Evolutionary conservation across 1,140 invertebrate genomes (phyloP), one percentile per base, ranked within the genome.

Genomic region (Lutraria rhynchaena): DNA sequence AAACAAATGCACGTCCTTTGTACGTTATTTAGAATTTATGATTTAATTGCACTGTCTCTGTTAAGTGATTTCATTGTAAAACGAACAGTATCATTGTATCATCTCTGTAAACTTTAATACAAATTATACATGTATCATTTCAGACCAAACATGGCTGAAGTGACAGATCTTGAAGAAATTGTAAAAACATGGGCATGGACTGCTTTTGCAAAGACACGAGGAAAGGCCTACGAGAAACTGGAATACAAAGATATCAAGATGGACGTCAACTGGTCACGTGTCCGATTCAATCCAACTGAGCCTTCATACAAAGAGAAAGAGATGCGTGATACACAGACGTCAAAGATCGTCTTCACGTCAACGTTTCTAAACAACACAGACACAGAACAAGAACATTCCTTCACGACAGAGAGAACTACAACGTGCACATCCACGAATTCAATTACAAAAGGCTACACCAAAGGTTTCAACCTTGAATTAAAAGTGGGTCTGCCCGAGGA

Each of bases 291-390:
- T 24, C 89, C 92, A 24, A 88, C 87, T 9, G 89, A 88, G 11
- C 93, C 93, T 0, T 83, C 90, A 41, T 93, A 92, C 80, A 83
- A 76, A 0, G 87, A 90, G 27, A 61, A 78, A 37, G 53, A 35
- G 5, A 87, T 87, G 84, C 67, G 81, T 9, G 87, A 87, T 9
- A 77, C 84, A 27, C 89, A 88, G 0, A 86, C 85, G 13, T 84
- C 83, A 11, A 86, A 90, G 49, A 77, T 92, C 22, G 86, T 92
- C 7, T 93, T 93, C 84, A 92, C 91, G 63, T 93, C 93, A 7
- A 89, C 92, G 31, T 94, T 93, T 88, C 91, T 91, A 9, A 94
- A 94, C 84, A 90, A 89, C 63, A 94, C 93, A 11, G 87, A 92
- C 22, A 69, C 87, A 31, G 87, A 90, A 17, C 93, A 94, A 78